Base-by-base conservation (phyloP, 2,113 vertebrate species). In the Semnornis frantzii region DNA sequence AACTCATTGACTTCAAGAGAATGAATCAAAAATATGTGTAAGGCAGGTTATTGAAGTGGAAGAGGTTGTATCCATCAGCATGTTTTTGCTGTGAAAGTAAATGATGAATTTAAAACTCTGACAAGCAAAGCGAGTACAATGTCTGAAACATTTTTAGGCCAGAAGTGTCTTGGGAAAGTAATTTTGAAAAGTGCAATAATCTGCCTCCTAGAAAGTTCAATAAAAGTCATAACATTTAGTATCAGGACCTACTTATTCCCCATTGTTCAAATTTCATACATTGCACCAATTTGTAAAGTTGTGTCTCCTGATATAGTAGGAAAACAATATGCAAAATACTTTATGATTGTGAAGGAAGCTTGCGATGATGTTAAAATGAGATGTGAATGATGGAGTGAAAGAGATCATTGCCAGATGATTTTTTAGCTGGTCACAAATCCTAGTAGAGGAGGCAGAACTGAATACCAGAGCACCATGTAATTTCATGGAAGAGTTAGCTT, bases 261-360 rank as follows among this genome's bases (percentile, higher is more conserved):
- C 54, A 1, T 16, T 44, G 84, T 48, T 88, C 28, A 50, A 18
- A 69, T 82, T 82, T 76, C 71, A 50, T 31, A 16, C 68, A 54
- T 76, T 75, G 63, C 24, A 73, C 39, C 78, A 63, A 73, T 84
- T 85, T 82, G 34, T 50, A 34, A 63, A 82, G 39, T n/a, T 92
- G 9, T 52, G 28, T 79, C 39, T 89, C 46, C n/a, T 34, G 64
- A 46, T 70, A 50, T 5, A 50, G 12, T 62, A 50, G 30, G 55
- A 66, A 92, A 91, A 92, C n/a, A 91, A 39, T 62, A 82, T 55
- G 59, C 50, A 82, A 95, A 92, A 42, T 58, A 48, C 78, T 84
- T 89, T 81, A 46, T 84, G 74, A 33, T 62, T 78, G 25, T 82
- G 87, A 60, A 72, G 62, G 58, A 92, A 70, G 44, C 11, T 44